phyloP scores from a whole-genome alignment of 2,113 vertebrate genomes.

The Silurus meridionalis region DNA sequence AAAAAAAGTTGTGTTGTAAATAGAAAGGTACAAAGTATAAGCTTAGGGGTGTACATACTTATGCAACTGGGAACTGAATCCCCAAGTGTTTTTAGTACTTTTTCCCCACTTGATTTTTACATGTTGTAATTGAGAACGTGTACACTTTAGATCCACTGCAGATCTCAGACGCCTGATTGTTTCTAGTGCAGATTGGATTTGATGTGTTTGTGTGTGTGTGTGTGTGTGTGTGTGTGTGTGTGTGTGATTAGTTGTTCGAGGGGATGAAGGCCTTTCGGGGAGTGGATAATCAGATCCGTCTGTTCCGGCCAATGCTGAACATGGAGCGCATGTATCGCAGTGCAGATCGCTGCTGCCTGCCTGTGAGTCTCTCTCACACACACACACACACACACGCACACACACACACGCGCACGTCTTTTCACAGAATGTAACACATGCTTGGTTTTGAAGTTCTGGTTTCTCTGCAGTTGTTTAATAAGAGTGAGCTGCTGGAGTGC shows the following conservation, averaged over 20 bases:
- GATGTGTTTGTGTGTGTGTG: neutral
- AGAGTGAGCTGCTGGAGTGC: slow-evolving; percentile 77
- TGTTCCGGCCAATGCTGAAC: slow-evolving; percentile 88
- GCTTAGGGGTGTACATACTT: no score
- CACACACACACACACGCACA: neutral
- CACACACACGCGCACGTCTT: no score
- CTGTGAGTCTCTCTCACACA: slow-evolving; percentile 73
- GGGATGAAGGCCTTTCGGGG: slow-evolving; percentile 88
- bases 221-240: neutral
- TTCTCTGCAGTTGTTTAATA: slow-evolving; percentile 76
- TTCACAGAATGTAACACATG: neutral
- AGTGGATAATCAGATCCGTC: slow-evolving; percentile 75
- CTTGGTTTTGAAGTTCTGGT: neutral
- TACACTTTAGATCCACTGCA: no score
- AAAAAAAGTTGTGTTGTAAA: no score
- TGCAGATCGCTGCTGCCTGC: slow-evolving; percentile 76
- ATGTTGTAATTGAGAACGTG: no score
- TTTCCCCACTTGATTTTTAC: no score
- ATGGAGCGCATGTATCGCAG: slow-evolving; percentile 87
- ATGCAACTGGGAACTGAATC: no score
- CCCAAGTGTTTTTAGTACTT: no score
- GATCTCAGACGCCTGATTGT: no score
- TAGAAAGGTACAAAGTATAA: no score
- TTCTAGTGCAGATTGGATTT: neutral
- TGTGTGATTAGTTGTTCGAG: slow-evolving; percentile 80